Conservation (phyloP, 92 coral and sea anemone genomes). For the Porites rus region DNA sequence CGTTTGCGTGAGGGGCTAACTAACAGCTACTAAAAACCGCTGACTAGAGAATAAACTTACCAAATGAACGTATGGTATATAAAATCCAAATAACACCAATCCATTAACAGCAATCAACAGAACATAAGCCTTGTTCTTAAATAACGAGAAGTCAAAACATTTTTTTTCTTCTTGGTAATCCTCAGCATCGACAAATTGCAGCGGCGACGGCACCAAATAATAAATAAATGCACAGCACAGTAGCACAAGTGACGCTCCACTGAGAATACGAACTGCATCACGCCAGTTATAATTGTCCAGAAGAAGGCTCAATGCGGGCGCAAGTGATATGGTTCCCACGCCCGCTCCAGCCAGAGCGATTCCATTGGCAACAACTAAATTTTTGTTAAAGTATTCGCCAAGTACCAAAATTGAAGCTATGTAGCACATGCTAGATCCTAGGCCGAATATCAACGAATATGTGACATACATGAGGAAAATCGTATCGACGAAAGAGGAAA, state of each 20-base stretch:
- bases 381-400: conserved; percentile 72
- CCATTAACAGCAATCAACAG: conserved; percentile 76
- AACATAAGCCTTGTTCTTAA: conserved; percentile 86
- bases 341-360: conserved; percentile 92
- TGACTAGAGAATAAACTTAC: conserved; percentile 46
- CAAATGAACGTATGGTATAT: conserved; percentile 91
- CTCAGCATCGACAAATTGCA: conserved; percentile 34
- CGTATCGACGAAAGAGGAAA: conserved; percentile 65
- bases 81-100: conserved; percentile 85
- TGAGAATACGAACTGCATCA: conserved; percentile 73
- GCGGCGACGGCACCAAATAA: conserved; percentile 65
- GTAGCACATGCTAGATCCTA: conserved; percentile 81
- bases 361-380: conserved; percentile 88
- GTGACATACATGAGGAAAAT: conserved; percentile 77
- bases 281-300: conserved; percentile 83
- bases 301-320: conserved; percentile 77
- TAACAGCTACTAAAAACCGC: too few relatives aligned
- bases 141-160: conserved; percentile 59
- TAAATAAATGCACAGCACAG: conserved; percentile 75
- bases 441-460: conserved; percentile 75
- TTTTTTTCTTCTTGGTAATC: conserved; percentile 45
- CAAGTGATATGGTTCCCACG: conserved; percentile 85
- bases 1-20: too few relatives aligned
- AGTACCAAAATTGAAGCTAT: conserved; percentile 76
- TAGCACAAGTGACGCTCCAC: conserved; percentile 66